Evolutionary conservation across 2,888 invertebrate genomes (phyloP).

Genomic region (Platycnemis pennipes): DNA sequence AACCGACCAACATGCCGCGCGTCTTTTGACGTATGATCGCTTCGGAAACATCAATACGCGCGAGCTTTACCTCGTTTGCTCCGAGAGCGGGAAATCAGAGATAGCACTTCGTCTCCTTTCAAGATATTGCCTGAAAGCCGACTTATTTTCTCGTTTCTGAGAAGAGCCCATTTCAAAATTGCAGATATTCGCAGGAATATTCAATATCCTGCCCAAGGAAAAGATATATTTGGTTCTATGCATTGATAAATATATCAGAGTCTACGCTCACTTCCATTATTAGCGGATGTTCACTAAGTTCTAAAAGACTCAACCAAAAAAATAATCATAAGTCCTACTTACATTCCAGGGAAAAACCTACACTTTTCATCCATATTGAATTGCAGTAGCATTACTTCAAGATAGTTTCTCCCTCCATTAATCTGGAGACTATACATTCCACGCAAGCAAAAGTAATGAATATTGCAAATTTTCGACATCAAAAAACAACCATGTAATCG

Average conservation of each 20-base stretch:
- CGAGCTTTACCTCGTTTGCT: neutral
- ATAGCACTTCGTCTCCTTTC: neutral
- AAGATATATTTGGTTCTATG: neutral
- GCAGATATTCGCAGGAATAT: neutral
- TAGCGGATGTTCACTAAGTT: neutral
- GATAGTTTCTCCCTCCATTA: no score
- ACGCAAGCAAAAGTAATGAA: no score
- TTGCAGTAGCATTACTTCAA: no score
- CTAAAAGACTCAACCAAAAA: no score
- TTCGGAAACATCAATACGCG: neutral
- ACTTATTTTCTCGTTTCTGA: neutral
- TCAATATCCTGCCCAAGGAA: neutral
- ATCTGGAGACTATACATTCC: no score
- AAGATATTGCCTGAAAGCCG: neutral
- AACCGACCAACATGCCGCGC: conserved; percentile 16
- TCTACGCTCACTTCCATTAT: neutral
- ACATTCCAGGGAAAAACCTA: no score
- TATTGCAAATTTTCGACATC: no score
- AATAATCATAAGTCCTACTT: no score
- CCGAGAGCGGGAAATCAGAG: neutral
- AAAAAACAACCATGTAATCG: no score
- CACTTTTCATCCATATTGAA: no score
- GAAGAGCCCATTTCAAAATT: neutral
- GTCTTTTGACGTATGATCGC: neutral
- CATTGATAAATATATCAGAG: neutral